These are phyloP conservation scores for Maniola jurtina DNA, from an alignment of 1,140 invertebrate genomes.

Conservation along the genomic window DNA sequence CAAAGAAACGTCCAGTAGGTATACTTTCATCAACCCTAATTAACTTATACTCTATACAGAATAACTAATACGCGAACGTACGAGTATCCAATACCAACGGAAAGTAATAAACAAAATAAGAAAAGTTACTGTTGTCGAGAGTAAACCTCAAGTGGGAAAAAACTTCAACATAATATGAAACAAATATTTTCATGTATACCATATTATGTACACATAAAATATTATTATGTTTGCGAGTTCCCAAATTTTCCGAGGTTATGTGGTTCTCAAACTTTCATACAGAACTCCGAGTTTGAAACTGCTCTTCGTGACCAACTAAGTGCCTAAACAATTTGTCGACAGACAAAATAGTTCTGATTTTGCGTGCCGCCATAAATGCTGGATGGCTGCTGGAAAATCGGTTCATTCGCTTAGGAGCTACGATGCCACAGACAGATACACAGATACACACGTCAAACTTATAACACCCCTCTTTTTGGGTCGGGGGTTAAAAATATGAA, in stretches of 20 bases:
- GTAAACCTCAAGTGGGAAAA: constrained; percentile 4
- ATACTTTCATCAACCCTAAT: constrained; percentile 1
- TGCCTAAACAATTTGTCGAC: constrained; percentile 34
- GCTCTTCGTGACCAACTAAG: constrained; percentile 30
- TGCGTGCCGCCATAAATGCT: background rate
- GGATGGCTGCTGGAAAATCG: background rate
- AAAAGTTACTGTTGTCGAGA: constrained; percentile 6
- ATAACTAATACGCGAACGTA: background rate
- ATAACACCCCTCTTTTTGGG: too few relatives aligned
- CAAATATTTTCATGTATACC: constrained; percentile 16
- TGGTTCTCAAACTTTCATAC: constrained; percentile 33
- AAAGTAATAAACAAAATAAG: constrained; percentile 16
- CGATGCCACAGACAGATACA: too few relatives aligned
- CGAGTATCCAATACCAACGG: constrained; percentile 8
- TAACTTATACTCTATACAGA: background rate
- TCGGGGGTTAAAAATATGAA: background rate
- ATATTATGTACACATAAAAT: constrained; percentile 24
- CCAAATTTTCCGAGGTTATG: constrained; percentile 36
- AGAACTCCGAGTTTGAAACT: constrained; percentile 35
- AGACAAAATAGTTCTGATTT: constrained; percentile 29
- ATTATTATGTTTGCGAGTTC: constrained; percentile 32
- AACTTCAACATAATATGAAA: constrained; percentile 12
- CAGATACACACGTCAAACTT: too few relatives aligned
- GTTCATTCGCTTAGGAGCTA: too few relatives aligned
- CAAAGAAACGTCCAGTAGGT: background rate